Base-by-base conservation (phyloP, 2,113 vertebrate genomes). In the Ptychochromis oligacanthus region DNA sequence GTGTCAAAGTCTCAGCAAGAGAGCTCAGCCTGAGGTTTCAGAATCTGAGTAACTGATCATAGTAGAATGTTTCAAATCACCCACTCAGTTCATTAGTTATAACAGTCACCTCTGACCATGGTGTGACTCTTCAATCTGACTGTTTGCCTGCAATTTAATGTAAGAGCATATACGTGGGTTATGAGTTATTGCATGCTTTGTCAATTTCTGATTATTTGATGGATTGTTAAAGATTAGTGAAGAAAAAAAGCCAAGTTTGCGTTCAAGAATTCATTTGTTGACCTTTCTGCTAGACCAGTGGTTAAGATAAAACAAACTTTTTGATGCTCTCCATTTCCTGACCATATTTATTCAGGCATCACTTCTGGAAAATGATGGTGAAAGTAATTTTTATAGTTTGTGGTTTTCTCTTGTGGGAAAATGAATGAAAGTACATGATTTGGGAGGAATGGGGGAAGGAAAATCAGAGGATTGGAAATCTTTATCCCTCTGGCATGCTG, bases 141-240 rank as follows among this genome's bases (percentile, higher is more conserved):
- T 60, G 64, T 85, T 81, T 58, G 22, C 54, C 22, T 31, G 76
- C 74, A 74, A 18, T 80, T 84, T 87, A 10, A 43, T 65, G 40
- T 55, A 76, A 40, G n/a, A 67, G 1, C 15, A 72, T 36, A 31
- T 75, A 43, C 26, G 43, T 75, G 26, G 43, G 58, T 75, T 82
- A 55, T 31, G 55, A 55, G n/a, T 72, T 36, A 49, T 34, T 55
- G 56, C 64, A 84, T 85, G 82, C 52, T 57, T 76, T 20, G 2
- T 64, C 17, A 49, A 24, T 75, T 72, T 74, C 18, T 22, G 15
- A 64, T 77, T 24, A 55, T 74, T 55, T 49, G 13, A 83, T 36
- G 7, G 46, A 54, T 22, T 57, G 7, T 43, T 67, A 36, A 75
- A 78, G 26, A 79, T 79, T 38, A 72, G 67, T 72, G 67, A 72